These are phyloP conservation scores for Drosophila ananassae DNA, from an alignment of 1,140 invertebrate genomes.

Conservation along the genomic window DNA sequence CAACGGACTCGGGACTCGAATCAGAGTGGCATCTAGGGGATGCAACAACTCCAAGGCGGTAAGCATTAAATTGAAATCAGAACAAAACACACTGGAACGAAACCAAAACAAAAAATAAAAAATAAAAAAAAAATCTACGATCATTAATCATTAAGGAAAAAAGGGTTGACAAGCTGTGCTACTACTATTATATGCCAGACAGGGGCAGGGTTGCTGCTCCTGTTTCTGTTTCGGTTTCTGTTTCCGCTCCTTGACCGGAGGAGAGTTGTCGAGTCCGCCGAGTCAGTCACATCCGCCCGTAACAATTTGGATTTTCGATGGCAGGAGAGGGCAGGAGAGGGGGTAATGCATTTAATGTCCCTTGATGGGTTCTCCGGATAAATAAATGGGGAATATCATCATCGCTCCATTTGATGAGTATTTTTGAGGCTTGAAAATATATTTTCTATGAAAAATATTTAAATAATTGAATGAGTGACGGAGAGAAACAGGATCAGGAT, in stretches of 20 bases:
- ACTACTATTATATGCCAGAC: slow-evolving; percentile 23
- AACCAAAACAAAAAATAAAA: slow-evolving; percentile 17
- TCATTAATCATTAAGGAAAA: slow-evolving; percentile 73
- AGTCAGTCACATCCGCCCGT: slow-evolving; percentile 33
- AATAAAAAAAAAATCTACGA: slow-evolving; percentile 54
- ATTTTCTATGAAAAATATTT: background rate
- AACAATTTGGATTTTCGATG: background rate
- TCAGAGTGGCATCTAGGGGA: slow-evolving; percentile 9
- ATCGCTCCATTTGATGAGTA: background rate
- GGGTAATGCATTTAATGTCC: slow-evolving; percentile 40
- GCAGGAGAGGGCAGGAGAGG: too few species aligned
- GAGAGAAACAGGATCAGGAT: background rate
- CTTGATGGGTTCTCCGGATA: slow-evolving; percentile 10
- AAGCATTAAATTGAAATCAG: slow-evolving; percentile 75
- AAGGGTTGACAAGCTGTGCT: slow-evolving; percentile 72
- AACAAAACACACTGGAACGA: slow-evolving; percentile 60
- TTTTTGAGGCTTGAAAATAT: background rate
- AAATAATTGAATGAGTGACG: slow-evolving; percentile 1
- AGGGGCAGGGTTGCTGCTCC: slow-evolving; percentile 27
- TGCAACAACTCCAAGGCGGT: slow-evolving; percentile 12
- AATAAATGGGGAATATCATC: slow-evolving; percentile 7
- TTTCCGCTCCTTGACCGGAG: slow-evolving; percentile 48
- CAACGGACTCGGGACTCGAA: too few species aligned
- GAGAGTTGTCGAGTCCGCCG: too few species aligned
- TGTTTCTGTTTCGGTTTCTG: slow-evolving; percentile 18